Percentiles rank a stretch among this genome's conserved stretches.
Conservation (phyloP, 2,888 invertebrate genomes). For the Fragum whitleyi region DNA sequence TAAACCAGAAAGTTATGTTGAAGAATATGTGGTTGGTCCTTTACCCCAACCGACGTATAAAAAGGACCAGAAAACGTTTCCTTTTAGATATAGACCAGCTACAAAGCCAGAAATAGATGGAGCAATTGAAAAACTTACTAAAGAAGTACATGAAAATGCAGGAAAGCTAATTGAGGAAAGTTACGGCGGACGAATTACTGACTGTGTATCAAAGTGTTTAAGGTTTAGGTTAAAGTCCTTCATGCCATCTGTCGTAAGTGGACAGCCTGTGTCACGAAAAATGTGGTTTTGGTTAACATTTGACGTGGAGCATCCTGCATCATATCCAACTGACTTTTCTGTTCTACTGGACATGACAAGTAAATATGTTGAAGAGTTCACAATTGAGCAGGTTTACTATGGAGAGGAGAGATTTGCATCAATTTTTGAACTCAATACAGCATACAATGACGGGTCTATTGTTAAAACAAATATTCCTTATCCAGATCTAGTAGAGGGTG, state of each 20-base stretch:
- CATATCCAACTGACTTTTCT: conserved; percentile 76
- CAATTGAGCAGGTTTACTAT: conserved; percentile 69
- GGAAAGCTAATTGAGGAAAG: conserved; percentile 72
- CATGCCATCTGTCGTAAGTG: conserved; percentile 61
- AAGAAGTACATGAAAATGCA: conserved; percentile 51
- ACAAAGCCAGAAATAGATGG: conserved; percentile 63
- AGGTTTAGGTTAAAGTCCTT: conserved; percentile 66
- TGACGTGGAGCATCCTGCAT: conserved; percentile 68
- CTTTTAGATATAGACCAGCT: conserved; percentile 71
- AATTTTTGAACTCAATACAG: conserved; percentile 61
- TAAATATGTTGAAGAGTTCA: conserved; percentile 62
- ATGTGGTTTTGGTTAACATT: conserved; percentile 72
- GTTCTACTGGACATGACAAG: conserved; percentile 75
- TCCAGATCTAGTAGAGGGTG: conserved; percentile 34
- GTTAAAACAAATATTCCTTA: conserved; percentile 44
- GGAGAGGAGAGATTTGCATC: conserved; percentile 64
- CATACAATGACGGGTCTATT: conserved; percentile 57
- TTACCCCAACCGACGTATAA: conserved; percentile 70
- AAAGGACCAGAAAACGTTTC: conserved; percentile 55
- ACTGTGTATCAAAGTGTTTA: conserved; percentile 69
- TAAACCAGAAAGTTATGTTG: conserved; percentile 65
- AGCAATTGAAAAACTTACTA: conserved; percentile 32
- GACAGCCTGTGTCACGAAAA: conserved; percentile 60
- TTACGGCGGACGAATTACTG: conserved; percentile 69
- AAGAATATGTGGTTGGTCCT: conserved; percentile 76